These are phyloP conservation scores for Turdus rufiventris DNA, from an alignment of 2,113 vertebrate species.

Conservation along the genomic window DNA sequence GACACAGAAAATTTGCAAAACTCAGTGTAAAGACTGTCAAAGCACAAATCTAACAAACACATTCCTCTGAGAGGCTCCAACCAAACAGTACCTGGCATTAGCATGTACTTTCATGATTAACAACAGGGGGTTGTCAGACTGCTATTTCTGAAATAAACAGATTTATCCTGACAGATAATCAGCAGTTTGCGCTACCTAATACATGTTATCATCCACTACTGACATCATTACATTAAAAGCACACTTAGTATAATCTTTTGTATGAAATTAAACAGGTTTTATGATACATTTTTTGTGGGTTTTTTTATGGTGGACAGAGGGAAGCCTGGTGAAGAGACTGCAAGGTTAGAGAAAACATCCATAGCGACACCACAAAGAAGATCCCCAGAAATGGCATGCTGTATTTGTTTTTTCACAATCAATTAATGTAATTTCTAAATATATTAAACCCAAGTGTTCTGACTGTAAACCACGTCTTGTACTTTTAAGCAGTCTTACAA, in stretches of 20 bases:
- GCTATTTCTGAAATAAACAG: conserved; percentile 74
- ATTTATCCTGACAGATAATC: conserved; percentile 79
- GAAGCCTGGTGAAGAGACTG: not conserved
- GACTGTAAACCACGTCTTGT: not conserved
- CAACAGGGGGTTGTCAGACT: conserved; percentile 68
- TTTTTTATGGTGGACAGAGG: not conserved
- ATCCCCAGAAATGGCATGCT: conserved; percentile 30
- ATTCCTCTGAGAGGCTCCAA: conserved; percentile 39
- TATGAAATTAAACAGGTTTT: conserved; percentile 76
- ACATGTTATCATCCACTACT: conserved; percentile 71
- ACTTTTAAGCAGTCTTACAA: not conserved
- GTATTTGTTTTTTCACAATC: conserved; percentile 50
- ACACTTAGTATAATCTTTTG: conserved; percentile 74
- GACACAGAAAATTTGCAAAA: not conserved
- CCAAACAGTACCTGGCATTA: conserved; percentile 61
- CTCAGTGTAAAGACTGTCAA: conserved; percentile 17
- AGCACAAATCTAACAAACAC: conserved; percentile 36
- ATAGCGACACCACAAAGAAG: not conserved
- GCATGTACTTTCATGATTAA: conserved; percentile 70
- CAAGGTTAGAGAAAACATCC: conserved; percentile 22
- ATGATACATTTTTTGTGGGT: conserved; percentile 45
- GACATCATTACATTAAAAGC: conserved; percentile 78
- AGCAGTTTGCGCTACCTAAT: conserved; percentile 72
- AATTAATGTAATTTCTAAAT: conserved; percentile 55
- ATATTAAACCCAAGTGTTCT: conserved; percentile 32